Evolutionary conservation across 2,888 invertebrate species (phyloP), one percentile per base, ranked within the genome.

Genomic region (Fragum whitleyi): DNA sequence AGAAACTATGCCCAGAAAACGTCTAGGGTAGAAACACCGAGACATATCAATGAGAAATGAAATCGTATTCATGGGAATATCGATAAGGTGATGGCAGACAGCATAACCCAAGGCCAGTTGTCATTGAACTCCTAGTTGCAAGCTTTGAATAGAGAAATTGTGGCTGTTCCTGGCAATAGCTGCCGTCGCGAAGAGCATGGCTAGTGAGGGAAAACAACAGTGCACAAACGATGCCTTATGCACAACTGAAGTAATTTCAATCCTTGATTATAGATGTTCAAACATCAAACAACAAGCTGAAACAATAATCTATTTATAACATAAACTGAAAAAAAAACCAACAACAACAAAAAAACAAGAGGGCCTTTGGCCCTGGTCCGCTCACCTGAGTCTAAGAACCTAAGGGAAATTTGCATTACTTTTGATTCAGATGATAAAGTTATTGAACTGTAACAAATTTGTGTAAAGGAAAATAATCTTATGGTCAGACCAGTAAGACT

Each of bases 91-190:
- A 19, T 14, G 47, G 14, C 47, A 9, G 47, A 47, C 47, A 47
- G 47, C 2, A 9, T 16, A 47, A 47, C 47, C 9, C 11, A 47
- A 47, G 47, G 47, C 47, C 16, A 19, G 47, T 47, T 16, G 47
- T 47, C 26, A 21, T 14, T 74, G 7, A 79, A 74, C 53, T 21
- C 74, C 16, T 53, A 77, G 39, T 51, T 73, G 2, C 67, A 23
- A 67, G 75, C 71, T 14, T 68, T 68, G 19, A 71, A 72, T 68
- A 29, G 79, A 23, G 79, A 75, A 65, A 67, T 74, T 70, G 79
- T 36, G 29, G 53, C 29, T 74, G 68, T 75, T 79, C 72, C 72
- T 9, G 75, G 79, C 14, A 72, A 79, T 53, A 57, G 68, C 32
- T 26, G 79, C 74, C 57, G 70, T 79, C 55, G 74, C 72, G 32